A percentile compares a stretch with the other conserved stretches of the same genome.
phyloP scores from a whole-genome alignment of 1,140 invertebrate genomes.

The Drosophila trapezifrons region DNA sequence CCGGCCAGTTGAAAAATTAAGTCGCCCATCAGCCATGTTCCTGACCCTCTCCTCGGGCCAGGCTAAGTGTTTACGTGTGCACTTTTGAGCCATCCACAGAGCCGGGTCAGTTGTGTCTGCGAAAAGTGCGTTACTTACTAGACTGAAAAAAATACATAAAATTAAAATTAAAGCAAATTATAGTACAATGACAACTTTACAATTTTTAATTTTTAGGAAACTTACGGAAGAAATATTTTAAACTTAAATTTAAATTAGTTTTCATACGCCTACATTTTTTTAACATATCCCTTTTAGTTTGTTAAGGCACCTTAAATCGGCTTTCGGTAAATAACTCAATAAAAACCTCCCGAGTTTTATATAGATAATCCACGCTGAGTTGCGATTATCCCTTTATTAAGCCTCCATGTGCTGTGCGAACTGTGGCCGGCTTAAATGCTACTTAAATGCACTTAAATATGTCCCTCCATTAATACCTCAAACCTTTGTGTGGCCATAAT shows the following conservation, averaged over 20 bases:
- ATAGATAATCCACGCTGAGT: conserved; percentile 22
- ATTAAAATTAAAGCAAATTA: background rate
- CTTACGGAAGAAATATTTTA: no score
- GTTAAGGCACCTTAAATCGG: background rate
- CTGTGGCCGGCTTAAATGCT: conserved; percentile 53
- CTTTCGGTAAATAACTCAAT: background rate
- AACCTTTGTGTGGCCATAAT: conserved; percentile 60
- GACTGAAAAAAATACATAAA: background rate
- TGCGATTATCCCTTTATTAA: conserved; percentile 26
- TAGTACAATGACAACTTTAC: background rate
- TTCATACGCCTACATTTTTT: background rate
- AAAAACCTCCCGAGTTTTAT: background rate
- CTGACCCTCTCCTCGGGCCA: background rate
- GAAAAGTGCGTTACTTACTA: conserved; percentile 13
- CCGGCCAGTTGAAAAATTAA: conserved; percentile 62
- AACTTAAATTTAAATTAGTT: background rate
- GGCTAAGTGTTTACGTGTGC: conserved; percentile 74
- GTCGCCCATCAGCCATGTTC: conserved; percentile 37
- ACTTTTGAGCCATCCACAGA: conserved; percentile 29
- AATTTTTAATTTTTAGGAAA: background rate
- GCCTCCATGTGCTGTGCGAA: conserved; percentile 3
- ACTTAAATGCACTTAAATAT: conserved; percentile 81
- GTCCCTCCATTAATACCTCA: conserved; percentile 53
- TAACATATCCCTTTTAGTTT: background rate
- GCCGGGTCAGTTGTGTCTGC: conserved; percentile 15